phyloP scores from a whole-genome alignment of 2,888 invertebrate genomes.

The Stratiomys singularior region DNA sequence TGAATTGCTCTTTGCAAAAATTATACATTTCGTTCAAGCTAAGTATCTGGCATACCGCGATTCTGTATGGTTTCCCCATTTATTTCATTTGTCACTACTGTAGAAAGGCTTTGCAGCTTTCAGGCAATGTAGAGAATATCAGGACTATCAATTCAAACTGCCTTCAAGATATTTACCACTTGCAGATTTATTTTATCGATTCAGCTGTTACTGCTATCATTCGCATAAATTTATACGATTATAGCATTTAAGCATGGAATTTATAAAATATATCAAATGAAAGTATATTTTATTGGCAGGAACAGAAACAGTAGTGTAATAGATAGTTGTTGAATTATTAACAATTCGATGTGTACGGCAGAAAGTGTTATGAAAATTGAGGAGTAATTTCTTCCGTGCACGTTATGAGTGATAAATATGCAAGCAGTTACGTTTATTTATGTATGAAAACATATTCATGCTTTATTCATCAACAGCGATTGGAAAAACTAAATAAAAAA shows the following conservation, averaged over 20 bases:
- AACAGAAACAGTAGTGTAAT: slow-evolving; percentile 11
- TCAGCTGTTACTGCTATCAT: neutral
- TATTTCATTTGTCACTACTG: slow-evolving; percentile 3
- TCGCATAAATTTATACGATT: slow-evolving; percentile 36
- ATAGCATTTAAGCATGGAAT: slow-evolving; percentile 10
- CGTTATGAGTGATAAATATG: neutral
- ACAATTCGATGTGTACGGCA: neutral
- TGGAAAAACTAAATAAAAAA: neutral
- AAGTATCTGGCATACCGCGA: too few species aligned
- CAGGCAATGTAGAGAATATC: neutral
- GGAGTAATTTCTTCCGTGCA: neutral
- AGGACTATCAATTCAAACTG: neutral
- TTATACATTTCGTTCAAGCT: neutral
- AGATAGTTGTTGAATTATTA: neutral
- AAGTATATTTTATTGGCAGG: slow-evolving; percentile 15
- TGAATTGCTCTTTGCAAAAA: slow-evolving; percentile 17
- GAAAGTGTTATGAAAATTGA: neutral
- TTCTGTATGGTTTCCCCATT: neutral
- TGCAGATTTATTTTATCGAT: slow-evolving; percentile 15
- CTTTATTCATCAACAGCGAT: too few species aligned
- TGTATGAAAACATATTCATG: too few species aligned
- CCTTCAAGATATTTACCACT: neutral
- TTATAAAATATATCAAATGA: slow-evolving; percentile 17
- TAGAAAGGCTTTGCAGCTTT: neutral
- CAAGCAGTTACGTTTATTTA: neutral